phyloP scores from a whole-genome alignment of 2,797 vertebrate genomes.

The Betta splendens region DNA sequence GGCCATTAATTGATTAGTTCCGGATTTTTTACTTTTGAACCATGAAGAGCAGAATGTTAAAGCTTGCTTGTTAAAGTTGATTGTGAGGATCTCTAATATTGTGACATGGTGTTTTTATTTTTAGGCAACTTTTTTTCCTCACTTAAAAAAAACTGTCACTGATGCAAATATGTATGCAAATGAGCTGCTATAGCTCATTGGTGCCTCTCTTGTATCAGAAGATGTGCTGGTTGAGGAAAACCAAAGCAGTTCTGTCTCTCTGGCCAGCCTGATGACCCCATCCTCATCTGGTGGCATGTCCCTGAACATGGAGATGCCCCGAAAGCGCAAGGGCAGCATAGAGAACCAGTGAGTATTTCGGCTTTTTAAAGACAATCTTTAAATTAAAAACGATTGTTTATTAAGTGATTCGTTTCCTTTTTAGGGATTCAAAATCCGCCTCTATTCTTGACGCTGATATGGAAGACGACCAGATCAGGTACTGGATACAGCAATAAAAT shows the following conservation, averaged over 20 bases:
- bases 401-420: slow-evolving; percentile 41
- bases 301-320: slow-evolving; percentile 82
- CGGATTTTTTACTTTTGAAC: too few species aligned
- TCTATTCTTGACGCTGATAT: slow-evolving; percentile 76
- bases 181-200: neutral
- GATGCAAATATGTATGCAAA: too few species aligned
- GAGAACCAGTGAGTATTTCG: slow-evolving; percentile 85
- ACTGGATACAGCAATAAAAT: slow-evolving; percentile 7
- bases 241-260: slow-evolving; percentile 70
- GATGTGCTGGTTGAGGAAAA: slow-evolving; percentile 77
- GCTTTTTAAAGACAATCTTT: neutral
- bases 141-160: too few species aligned
- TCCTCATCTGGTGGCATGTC: slow-evolving; percentile 66
- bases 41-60: too few species aligned
- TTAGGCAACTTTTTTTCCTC: too few species aligned
- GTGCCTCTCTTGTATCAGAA: slow-evolving; percentile 62
- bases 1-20: too few species aligned
- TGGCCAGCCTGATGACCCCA: slow-evolving; percentile 74
- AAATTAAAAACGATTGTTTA: slow-evolving; percentile 2
- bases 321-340: slow-evolving; percentile 89
- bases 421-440: slow-evolving; percentile 77
- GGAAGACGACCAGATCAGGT: slow-evolving; percentile 81
- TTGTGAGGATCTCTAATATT: too few species aligned
- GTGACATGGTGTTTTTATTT: too few species aligned
- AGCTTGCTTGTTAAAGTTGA: too few species aligned